Percentiles rank a stretch among this genome's conserved stretches.
Conservation (phyloP, 2,797 vertebrate species). For the Myripristis jacobus region DNA sequence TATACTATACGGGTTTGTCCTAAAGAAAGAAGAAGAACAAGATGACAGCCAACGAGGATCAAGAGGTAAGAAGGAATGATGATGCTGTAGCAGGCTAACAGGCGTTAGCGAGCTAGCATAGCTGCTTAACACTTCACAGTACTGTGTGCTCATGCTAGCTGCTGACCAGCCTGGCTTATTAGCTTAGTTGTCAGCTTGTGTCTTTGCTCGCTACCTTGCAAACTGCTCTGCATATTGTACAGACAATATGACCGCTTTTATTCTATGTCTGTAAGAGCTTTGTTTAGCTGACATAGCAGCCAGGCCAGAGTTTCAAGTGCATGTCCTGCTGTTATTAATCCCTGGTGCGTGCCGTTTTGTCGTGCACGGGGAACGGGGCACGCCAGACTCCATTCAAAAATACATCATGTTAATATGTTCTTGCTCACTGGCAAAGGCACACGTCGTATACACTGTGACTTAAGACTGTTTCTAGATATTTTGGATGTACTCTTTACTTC, state of each 20-base stretch:
- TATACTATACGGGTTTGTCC: background rate
- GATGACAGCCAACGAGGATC: slow-evolving; percentile 96
- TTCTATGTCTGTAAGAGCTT: rapidly evolving
- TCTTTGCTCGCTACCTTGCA: background rate
- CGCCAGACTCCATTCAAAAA: background rate
- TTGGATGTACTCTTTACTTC: too few relatives aligned
- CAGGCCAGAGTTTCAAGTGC: background rate
- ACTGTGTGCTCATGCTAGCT: slow-evolving; percentile 22
- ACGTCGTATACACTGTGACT: too few relatives aligned
- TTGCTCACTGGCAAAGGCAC: too few relatives aligned
- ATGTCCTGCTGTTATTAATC: background rate
- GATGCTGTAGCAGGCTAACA: slow-evolving; percentile 13
- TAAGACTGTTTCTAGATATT: too few relatives aligned
- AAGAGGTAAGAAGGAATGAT: slow-evolving; percentile 85
- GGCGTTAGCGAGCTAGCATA: slow-evolving; percentile 37
- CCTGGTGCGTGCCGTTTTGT: background rate
- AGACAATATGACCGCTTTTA: too few relatives aligned
- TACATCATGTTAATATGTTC: too few relatives aligned
- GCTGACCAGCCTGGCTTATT: background rate
- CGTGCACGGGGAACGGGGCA: too few relatives aligned
- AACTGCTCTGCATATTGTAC: background rate
- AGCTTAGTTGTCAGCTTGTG: too few relatives aligned
- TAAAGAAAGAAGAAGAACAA: background rate
- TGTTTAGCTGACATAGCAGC: too few relatives aligned
- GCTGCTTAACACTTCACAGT: slow-evolving; percentile 8